Evolutionary conservation across 2,797 vertebrate genomes (phyloP).

Genomic region (Ficedula albicollis): DNA sequence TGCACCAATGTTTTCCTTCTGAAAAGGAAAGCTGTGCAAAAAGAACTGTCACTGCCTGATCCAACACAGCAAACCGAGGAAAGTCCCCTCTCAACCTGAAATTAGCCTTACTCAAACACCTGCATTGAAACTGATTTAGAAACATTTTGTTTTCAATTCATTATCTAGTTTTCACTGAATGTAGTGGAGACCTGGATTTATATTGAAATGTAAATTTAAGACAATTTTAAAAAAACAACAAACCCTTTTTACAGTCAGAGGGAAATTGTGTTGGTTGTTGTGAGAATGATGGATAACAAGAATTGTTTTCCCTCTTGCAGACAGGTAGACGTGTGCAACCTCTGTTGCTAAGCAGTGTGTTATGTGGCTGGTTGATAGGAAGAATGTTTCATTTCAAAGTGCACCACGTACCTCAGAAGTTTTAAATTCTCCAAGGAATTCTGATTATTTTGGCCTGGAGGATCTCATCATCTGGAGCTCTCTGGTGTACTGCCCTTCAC

Average conservation of each 20-base stretch:
- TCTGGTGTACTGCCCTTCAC: neutral
- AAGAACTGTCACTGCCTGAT: neutral
- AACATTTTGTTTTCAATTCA: neutral
- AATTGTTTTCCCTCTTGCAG: neutral
- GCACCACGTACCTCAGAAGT: neutral
- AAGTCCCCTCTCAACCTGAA: neutral
- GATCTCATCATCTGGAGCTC: neutral
- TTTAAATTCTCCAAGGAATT: neutral
- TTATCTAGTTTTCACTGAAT: neutral
- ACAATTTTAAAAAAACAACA: accelerated
- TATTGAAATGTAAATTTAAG: neutral
- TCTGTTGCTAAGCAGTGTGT: neutral
- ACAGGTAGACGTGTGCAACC: accelerated
- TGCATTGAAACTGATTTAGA: neutral
- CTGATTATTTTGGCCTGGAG: neutral
- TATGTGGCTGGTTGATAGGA: neutral
- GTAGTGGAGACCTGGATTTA: neutral
- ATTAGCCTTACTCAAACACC: neutral
- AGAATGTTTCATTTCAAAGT: conserved; percentile 12
- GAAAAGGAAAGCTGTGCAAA: neutral
- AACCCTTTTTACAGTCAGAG: neutral
- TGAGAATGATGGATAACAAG: neutral
- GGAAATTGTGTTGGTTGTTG: neutral
- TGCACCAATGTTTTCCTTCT: neutral
- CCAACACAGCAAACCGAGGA: accelerated